Evolutionary conservation across 1,140 invertebrate genomes (phyloP), one percentile per base, ranked within the genome.

Genomic region (Anastrepha obliqua): DNA sequence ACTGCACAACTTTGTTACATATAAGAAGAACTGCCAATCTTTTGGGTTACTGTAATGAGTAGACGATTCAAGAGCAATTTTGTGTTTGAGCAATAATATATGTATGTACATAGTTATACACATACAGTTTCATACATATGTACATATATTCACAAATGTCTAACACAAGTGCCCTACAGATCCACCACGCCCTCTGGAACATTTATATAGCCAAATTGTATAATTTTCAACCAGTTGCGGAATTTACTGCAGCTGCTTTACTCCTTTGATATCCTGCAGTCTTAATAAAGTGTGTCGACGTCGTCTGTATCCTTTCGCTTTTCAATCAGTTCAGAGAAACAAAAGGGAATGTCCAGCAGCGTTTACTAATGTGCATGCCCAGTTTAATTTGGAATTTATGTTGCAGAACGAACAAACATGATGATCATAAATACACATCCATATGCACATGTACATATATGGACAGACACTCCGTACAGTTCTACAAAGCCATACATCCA

Each of bases 341-440:
- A 81, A 8, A 81, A 81, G 55, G 74, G 17, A 81, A 17, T 55
- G 74, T 55, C 74, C 74, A 81, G 47, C 74, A 20, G 74, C 11
- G 74, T 51, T 47, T 55, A 55, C 74, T 81, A 81, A 81, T 81
- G 47, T 81, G 74, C 74, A 81, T 81, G 74, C 8, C 74, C 74
- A 81, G 47, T 81, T 81, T 20, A 81, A 81, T 81, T 81, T 55
- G 20, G 47, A 81, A 81, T 81, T 81, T 81, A 81, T 81, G 74
- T 81, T 81, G 74, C 74, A 81, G 74, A 81, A 55, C 74, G 74
- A 81, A 55, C 74, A 15, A 55, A 7, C 74, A 81, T 20, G n/a
- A 3, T 29, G 47, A 85, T 85, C 2, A 17, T 44, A 9, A n/a
- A 58, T 55, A 55, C 29, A 58, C 44, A 85, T n/a, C 47, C 9